A percentile compares a stretch with the other conserved stretches of the same genome.
These are phyloP conservation scores for Toxotes lorentzi DNA, from an alignment of 2,797 vertebrate species.

Conservation along the genomic window DNA sequence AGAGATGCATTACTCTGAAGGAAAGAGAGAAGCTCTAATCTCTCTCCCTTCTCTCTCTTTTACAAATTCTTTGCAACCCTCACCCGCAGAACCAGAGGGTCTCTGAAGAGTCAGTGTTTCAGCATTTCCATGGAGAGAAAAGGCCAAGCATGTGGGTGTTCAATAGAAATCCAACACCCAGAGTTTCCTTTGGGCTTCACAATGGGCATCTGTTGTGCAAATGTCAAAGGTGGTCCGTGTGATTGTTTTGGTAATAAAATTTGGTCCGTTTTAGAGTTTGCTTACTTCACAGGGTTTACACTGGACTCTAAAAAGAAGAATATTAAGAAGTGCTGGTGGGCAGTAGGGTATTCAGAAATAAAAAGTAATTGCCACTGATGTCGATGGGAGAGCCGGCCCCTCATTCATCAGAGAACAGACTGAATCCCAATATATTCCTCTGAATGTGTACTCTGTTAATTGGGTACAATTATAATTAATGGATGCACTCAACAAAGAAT, in stretches of 20 bases:
- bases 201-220: conserved; percentile 53
- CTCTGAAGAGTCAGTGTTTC: conserved; percentile 61
- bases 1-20: conserved; percentile 67
- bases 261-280: conserved; percentile 54
- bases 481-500: conserved; percentile 74
- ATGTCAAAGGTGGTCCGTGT: conserved; percentile 61
- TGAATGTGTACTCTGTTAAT: conserved; percentile 71
- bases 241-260: conserved; percentile 68
- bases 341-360: conserved; percentile 27
- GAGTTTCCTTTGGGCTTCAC: conserved; percentile 60
- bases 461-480: conserved; percentile 79
- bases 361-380: conserved; percentile 58
- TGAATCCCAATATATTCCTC: conserved; percentile 59
- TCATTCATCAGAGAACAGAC: conserved; percentile 66
- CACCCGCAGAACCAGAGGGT: conserved; percentile 61
- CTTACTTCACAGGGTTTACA: conserved; percentile 27
- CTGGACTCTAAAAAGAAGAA: conserved; percentile 43
- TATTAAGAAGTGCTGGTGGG: conserved; percentile 27
- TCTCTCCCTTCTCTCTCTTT: conserved; percentile 51
- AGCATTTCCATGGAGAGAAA: conserved; percentile 59
- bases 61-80: conserved; percentile 58
- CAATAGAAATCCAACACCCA: conserved; percentile 59
- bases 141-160: conserved; percentile 72
- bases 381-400: conserved; percentile 24
- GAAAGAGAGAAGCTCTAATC: conserved; percentile 63